phyloP scores from a whole-genome alignment of 2,888 invertebrate genomes.

The Dasypolia templi region DNA sequence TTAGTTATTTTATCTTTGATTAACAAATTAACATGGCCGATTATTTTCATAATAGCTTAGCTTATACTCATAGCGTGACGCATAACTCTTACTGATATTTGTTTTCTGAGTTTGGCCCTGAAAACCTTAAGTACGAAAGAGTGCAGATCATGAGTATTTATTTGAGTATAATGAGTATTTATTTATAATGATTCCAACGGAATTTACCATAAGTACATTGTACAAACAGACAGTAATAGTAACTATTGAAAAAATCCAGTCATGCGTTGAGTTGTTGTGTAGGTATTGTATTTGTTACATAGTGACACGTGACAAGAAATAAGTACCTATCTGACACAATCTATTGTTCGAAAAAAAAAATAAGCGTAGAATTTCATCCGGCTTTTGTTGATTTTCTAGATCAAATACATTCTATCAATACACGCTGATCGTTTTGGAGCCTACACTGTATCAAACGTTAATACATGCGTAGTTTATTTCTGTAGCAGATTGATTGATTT shows the following conservation, averaged over 20 bases:
- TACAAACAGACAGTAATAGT: conserved; percentile 13
- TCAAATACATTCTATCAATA: conserved; percentile 40
- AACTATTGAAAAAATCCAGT: conserved; percentile 55
- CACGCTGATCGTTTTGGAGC: conserved; percentile 35
- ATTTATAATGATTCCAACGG: conserved; percentile 26
- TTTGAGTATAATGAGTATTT: conserved; percentile 9
- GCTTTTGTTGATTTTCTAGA: conserved; percentile 74
- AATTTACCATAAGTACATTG: conserved; percentile 27
- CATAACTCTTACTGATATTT: no score
- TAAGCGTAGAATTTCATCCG: conserved; percentile 68
- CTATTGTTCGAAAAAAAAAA: conserved; percentile 43
- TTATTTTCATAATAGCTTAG: neutral
- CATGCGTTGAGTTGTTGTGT: conserved; percentile 51
- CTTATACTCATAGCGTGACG: neutral
- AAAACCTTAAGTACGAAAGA: conserved; percentile 4
- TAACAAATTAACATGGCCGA: neutral
- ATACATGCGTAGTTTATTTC: neutral
- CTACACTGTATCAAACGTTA: conserved; percentile 13
- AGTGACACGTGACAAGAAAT: conserved; percentile 51
- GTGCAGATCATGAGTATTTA: conserved; percentile 15
- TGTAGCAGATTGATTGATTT: neutral
- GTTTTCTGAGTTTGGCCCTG: neutral
- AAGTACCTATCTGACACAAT: conserved; percentile 46
- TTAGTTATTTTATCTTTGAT: neutral
- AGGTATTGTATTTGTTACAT: conserved; percentile 27